Evolutionary conservation across 2,797 vertebrate species (phyloP).

Genomic region (Thunnus albacares): DNA sequence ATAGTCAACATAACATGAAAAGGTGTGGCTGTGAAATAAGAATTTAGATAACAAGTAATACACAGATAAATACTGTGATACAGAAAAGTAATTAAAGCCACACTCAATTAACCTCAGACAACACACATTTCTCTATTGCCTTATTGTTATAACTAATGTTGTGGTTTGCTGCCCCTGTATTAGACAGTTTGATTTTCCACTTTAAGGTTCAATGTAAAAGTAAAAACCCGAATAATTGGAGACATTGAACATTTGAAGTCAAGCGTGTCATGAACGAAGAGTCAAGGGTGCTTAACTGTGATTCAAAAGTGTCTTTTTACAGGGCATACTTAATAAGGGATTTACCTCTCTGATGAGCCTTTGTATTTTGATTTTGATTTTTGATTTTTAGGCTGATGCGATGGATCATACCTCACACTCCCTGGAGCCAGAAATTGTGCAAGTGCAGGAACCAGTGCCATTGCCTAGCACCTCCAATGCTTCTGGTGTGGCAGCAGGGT

Average conservation of each 20-base stretch:
- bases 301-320: conserved; percentile 63
- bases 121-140: conserved; percentile 3
- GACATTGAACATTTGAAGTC: conserved; percentile 54
- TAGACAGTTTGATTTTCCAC: conserved; percentile 23
- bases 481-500: conserved; percentile 94
- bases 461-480: conserved; percentile 98
- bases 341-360: conserved; percentile 86
- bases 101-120: conserved; percentile 38
- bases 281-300: conserved; percentile 71
- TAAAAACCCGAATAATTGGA: conserved; percentile 74
- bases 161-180: conserved; percentile 46
- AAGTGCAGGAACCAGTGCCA: conserved; percentile 98
- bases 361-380: conserved; percentile 83
- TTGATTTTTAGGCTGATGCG: conserved; percentile 79
- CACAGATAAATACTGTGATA: conserved; percentile 27
- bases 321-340: conserved; percentile 76
- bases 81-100: conserved; percentile 37
- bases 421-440: conserved; percentile 99
- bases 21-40: neutral
- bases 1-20: conserved; percentile 14
- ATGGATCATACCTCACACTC: conserved; percentile 99
- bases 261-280: conserved; percentile 60
- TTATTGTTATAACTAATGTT: conserved; percentile 36
- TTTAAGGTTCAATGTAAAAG: conserved; percentile 25
- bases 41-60: conserved; percentile 40